Conservation (phyloP, 2,888 invertebrate species). For the Caenorhabditis uteleia region DNA sequence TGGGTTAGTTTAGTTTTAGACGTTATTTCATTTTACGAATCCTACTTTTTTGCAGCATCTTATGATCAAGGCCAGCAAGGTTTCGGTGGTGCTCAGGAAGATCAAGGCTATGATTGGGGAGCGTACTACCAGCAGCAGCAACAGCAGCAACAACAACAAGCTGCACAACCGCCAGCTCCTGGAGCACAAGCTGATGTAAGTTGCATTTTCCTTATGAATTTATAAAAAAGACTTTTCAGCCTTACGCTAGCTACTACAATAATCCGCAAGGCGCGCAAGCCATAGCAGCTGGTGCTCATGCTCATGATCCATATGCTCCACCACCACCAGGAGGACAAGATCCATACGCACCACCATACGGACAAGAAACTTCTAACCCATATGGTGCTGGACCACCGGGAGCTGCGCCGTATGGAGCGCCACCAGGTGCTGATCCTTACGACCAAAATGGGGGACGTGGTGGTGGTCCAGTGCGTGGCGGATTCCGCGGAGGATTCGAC, state of each 20-base stretch:
- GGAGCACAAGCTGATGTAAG: conserved; percentile 30
- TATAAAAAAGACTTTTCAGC: conserved; percentile 11
- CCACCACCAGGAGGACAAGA: conserved; percentile 9
- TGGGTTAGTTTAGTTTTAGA: neutral
- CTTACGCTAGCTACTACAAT: conserved; percentile 11
- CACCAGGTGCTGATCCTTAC: conserved; percentile 18
- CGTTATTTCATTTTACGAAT: neutral
- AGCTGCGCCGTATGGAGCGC: conserved; percentile 23
- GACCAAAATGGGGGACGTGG: conserved; percentile 15
- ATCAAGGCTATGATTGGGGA: conserved; percentile 8
- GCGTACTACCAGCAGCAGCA: conserved; percentile 24
- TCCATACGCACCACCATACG: conserved; percentile 20
- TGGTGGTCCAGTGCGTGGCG: conserved; percentile 16
- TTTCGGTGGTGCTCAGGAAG: conserved; percentile 6
- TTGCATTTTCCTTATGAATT: neutral
- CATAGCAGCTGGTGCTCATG: conserved; percentile 28
- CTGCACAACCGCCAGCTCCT: conserved; percentile 7
- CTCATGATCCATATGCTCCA: conserved; percentile 28
- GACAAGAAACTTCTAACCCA: no score
- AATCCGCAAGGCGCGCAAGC: conserved; percentile 30
- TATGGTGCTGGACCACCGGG: conserved; percentile 7
- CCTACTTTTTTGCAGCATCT: conserved; percentile 16
- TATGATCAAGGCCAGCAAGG: conserved; percentile 25
- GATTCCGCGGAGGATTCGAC: conserved; percentile 27
- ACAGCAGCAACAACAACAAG: no score